A percentile compares a stretch with the other conserved stretches of the same genome.
phyloP scores from a whole-genome alignment of 2,797 vertebrate genomes.

The Echiichthys vipera region DNA sequence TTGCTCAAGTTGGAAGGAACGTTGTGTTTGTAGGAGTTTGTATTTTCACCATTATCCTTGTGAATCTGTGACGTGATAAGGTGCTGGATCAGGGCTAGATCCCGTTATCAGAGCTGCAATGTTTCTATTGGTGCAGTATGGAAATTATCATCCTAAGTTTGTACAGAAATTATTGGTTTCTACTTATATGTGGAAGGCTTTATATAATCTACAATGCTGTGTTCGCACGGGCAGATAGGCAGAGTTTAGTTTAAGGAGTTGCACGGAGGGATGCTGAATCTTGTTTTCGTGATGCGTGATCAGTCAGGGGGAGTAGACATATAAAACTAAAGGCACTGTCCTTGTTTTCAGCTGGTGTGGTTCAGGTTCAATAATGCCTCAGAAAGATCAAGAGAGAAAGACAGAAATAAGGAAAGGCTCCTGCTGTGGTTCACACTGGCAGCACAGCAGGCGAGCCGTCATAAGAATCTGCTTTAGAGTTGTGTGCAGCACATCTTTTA shows the following conservation, averaged over 20 bases:
- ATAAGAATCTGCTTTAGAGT: constrained; percentile 83
- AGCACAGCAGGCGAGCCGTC: constrained; percentile 67
- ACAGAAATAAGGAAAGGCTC: constrained; percentile 68
- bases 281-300: constrained; percentile 73
- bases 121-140: not conserved
- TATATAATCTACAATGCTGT: constrained; percentile 28
- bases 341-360: constrained; percentile 89
- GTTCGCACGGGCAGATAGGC: constrained; percentile 23
- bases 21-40: not conserved
- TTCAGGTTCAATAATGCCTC: constrained; percentile 91
- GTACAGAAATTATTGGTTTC: constrained; percentile 20
- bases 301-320: constrained; percentile 63
- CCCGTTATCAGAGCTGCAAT: not conserved
- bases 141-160: constrained; percentile 7
- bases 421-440: constrained; percentile 48
- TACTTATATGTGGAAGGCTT: constrained; percentile 31
- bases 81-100: not conserved
- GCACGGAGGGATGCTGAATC: constrained; percentile 40
- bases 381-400: constrained; percentile 79
- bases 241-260: constrained; percentile 37
- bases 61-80: constrained; percentile 14
- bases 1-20: too few relatives aligned
- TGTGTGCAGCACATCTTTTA: constrained; percentile 82
- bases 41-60: not conserved
- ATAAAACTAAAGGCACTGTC: constrained; percentile 90